Percentiles rank a stretch among this genome's conserved stretches.
These are phyloP conservation scores for Ceratosolen solmsi DNA, from an alignment of 1,140 invertebrate species.

Conservation along the genomic window DNA sequence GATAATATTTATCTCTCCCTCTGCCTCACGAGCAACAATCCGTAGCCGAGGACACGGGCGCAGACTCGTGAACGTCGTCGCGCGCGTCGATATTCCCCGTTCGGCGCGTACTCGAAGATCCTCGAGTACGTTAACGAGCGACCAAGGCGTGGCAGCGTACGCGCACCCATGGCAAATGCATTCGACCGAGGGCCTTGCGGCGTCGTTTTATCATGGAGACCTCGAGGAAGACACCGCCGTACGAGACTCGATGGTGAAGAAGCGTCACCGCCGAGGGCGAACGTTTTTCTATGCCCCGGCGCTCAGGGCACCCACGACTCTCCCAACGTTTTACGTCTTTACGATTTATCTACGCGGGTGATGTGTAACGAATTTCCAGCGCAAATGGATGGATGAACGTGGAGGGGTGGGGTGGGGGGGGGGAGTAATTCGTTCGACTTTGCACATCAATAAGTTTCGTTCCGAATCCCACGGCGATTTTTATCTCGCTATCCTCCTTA, in stretches of 20 bases:
- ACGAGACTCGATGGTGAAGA: no score
- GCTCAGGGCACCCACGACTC: no score
- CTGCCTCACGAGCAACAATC: neutral
- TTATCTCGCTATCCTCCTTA: neutral
- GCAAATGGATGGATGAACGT: neutral
- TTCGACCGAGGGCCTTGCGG: no score
- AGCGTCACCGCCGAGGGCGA: no score
- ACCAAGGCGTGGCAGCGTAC: neutral
- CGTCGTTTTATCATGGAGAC: no score
- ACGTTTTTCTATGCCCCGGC: no score
- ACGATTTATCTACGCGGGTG: neutral
- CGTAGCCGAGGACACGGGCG: neutral
- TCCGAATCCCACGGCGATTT: constrained; percentile 6
- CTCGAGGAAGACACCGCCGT: no score
- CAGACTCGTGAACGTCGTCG: neutral
- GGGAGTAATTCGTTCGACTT: neutral
- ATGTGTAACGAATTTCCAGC: no score
- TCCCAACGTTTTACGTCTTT: no score
- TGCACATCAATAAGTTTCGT: neutral
- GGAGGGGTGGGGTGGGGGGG: neutral
- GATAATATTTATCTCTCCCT: neutral
- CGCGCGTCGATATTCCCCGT: neutral
- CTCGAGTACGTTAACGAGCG: neutral
- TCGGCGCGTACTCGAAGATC: neutral
- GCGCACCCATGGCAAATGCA: neutral